Percentiles rank a stretch among this genome's conserved stretches.
These are phyloP conservation scores for Rhogogaster chlorosoma DNA, from an alignment of 2,888 invertebrate species.

Conservation along the genomic window DNA sequence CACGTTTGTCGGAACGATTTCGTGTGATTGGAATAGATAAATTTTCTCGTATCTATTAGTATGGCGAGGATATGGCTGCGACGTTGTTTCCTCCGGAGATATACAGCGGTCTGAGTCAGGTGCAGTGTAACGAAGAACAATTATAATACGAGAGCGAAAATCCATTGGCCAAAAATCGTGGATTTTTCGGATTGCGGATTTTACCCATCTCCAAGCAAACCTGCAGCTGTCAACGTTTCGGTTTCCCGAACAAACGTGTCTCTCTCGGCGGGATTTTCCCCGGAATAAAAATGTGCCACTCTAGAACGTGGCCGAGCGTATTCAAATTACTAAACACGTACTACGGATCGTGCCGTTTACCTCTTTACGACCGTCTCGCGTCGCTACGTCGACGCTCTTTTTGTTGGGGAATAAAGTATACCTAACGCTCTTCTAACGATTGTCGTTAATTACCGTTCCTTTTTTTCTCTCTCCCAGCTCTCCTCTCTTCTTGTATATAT, in stretches of 20 bases:
- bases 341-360: constrained; percentile 28
- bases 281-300: constrained; percentile 34
- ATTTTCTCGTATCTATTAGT: neutral
- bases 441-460: neutral
- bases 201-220: neutral
- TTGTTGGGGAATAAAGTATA: neutral
- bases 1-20: constrained; percentile 11
- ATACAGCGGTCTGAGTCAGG: neutral
- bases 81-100: neutral
- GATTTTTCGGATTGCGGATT: neutral
- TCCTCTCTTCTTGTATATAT: no score
- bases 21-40: constrained; percentile 43
- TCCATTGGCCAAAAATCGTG: neutral
- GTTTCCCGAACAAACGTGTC: constrained; percentile 4
- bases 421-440: neutral
- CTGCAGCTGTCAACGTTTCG: constrained; percentile 28
- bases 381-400: neutral
- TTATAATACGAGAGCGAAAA: neutral
- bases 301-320: constrained; percentile 17
- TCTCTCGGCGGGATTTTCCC: neutral
- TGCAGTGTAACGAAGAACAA: neutral
- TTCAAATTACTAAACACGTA: constrained; percentile 35
- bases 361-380: constrained; percentile 13
- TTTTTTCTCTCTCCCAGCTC: neutral
- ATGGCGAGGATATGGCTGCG: neutral